Evolutionary conservation across 2,113 vertebrate genomes (phyloP), one percentile per base, ranked within the genome.

Genomic region (Leptodactylus fuscus): DNA sequence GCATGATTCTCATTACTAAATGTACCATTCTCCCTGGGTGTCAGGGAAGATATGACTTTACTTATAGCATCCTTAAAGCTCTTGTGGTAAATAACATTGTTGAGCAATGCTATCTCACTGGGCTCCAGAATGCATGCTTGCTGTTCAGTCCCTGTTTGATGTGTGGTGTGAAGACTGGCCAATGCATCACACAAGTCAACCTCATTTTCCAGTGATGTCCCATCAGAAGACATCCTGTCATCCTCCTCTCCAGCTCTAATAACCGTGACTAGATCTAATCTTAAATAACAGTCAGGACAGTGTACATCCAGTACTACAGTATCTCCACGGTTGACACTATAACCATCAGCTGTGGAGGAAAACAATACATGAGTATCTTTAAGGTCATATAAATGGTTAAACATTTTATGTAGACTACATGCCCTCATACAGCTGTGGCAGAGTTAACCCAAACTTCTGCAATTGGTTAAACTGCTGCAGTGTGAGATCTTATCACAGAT

Each of bases 61-160:
- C 82, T 88, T 83, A 99, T 91, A 0, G 97, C 97, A 22, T 29
- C 88, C 90, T 90, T 92, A 82, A 98, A 99, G 88, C 93, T 92
- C 77, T 94, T 91, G 0, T 98, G 97, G 91, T 99, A 99, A 0
- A 88, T 88, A 0, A 67, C 2, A 12, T 99, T 96, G 90, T 99
- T 99, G 60, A 99, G 91, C 87, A 98, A 93, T 49, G 97, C 95
- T 85, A 98, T 95, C 92, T 99, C 98, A 4, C 95, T 94, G 80
- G 95, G 93, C 86, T 99, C 97, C 89, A 99, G 86, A 78, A 95
- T 89, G 87, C 96, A 98, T 0, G 86, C 83, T 58, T 91, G 92
- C 82, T 89, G 22, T 0, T 1, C 69, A 38, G 62, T 86, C 55
- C 89, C 92, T 70, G 92, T 91, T 22, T 83, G 77, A 75, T 88